Base-by-base conservation (phyloP, 2,888 invertebrate genomes). In the Stictocephala bisonia region DNA sequence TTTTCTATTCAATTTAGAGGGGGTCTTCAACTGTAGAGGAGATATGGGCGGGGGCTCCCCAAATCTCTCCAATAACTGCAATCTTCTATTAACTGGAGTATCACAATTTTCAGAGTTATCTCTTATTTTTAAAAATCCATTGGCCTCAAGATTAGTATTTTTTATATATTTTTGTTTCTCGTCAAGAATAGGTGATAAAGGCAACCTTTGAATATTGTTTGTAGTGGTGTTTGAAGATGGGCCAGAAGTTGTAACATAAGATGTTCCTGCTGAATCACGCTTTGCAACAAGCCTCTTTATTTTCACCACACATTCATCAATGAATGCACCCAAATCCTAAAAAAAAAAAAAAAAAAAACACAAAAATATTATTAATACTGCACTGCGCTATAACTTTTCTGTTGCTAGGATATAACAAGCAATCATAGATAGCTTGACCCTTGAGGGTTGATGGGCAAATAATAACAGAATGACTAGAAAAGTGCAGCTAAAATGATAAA, bases 1-100 rank as follows among this genome's bases (percentile, higher is more conserved):
- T 27, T 44, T 64, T 11, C 27, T 13, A 26, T 64, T 64, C 1
- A 64, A 24, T 15, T 26, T 41, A 13, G 64, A 27, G 1, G 64
- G 64, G 18, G 64, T 64, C 4, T 24, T 27, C 6, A 40, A 22
- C n/a, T n/a, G 4, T 3, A 64, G 64, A 3, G 44, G 44, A 2
- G 64, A 44, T n/a, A 64, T 22, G 26, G 64, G 44, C 13, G 64
- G 64, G 2, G 64, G 64, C 18, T 64, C 64, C 3, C 64, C 64
- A 15, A 40, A 64, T 18, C 18, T 22, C 15, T 64, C 64, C 44
- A 64, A 26, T 26, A 22, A 40, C 7, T n/a, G 41, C 6, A 64
- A n/a, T 15, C 27, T 64, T 15, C 64, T 41, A 27, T 26, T 44
- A 3, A 27, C 18, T 2, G 64, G 64, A 11, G 64, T 44, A 15